Evolutionary conservation across 1,140 invertebrate genomes (phyloP), one percentile per base, ranked within the genome.

Genomic region (Drosophila arizonae): DNA sequence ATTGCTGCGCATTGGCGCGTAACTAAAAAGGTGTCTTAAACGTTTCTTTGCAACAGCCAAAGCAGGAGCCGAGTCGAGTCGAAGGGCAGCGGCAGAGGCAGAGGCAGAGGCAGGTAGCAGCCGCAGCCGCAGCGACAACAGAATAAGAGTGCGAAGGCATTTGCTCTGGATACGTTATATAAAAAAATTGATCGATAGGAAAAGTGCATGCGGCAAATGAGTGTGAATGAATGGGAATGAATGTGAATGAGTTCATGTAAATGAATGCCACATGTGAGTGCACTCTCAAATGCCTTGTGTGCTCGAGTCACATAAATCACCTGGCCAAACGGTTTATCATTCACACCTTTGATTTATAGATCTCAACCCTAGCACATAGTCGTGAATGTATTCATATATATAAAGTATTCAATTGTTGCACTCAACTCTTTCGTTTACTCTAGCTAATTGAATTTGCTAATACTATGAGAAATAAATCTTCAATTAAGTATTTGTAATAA

Each of bases 11-110:
- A 84, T 66, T 81, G 74, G 70, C 62, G 68, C 71, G 76, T 77
- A 79, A 81, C 82, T 54, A 75, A 81, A 82, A 87, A 86, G 81
- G 81, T 86, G 81, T 86, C 82, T 87, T 87, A 86, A 86, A 86
- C 81, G 81, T 81, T 86, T 82, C 61, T 54, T 60, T 52, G 68
- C 48, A 73, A 51, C 36, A 48, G 17, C 52, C 41, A 48, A 45
- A 48, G 54, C 13, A n/a, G 36, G 39, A 24, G 43, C n/a, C n/a
- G 11, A 17, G 21, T 24, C 21, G 21, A 24, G 21, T 62, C 17
- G 46, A 51, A 39, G 11, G 15, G 17, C 11, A 43, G 15, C 4
- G n/a, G 9, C 54, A 56, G 28, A 28, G 28, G 24, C 58, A 60
- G 76, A 71, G 69, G 26, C 33, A 33, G 5, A 33, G 33, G 33